Evolutionary conservation across 1,140 invertebrate species (phyloP).

Genomic region (Drosophila navojoa): DNA sequence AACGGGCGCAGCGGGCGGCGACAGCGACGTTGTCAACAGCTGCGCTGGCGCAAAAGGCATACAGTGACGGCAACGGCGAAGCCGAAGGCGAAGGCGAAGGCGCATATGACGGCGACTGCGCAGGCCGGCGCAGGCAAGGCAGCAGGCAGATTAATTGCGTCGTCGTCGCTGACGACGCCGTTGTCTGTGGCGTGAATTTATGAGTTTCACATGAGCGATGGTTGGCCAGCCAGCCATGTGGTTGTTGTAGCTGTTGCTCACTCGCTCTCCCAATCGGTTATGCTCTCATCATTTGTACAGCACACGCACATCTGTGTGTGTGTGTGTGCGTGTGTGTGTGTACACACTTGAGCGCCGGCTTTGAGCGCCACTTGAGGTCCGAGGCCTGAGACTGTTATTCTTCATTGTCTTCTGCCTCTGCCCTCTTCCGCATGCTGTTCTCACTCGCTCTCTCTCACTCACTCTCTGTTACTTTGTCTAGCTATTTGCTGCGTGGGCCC

Average conservation of each 20-base stretch:
- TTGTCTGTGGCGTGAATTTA: conserved; percentile 61
- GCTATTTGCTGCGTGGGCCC: conserved; percentile 55
- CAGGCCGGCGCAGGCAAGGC: conserved; percentile 9
- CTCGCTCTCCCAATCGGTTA: conserved; percentile 21
- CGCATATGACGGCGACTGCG: conserved; percentile 20
- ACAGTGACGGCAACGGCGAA: conserved; percentile 12
- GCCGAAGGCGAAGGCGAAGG: conserved; percentile 24
- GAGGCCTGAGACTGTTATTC: conserved; percentile 25
- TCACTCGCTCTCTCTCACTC: background rate
- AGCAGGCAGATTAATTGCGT: conserved; percentile 65
- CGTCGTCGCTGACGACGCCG: conserved; percentile 27
- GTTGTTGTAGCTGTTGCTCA: conserved; percentile 10
- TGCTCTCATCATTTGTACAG: conserved; percentile 6
- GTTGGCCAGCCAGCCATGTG: conserved; percentile 10
- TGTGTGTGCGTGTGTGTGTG: conserved; percentile 6
- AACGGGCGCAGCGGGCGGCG: conserved; percentile 72
- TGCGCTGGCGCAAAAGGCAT: conserved; percentile 58
- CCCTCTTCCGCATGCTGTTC: conserved; percentile 1
- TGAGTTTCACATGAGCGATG: conserved; percentile 74
- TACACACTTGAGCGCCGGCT: conserved; percentile 44
- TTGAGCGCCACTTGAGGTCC: conserved; percentile 65
- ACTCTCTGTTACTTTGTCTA: background rate
- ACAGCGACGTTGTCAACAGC: conserved; percentile 66
- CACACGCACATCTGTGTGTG: background rate
- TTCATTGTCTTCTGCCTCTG: conserved; percentile 7